These are phyloP conservation scores for Diacarnus erythraeanus DNA, from an alignment of 37 sponge, comb jelly and placozoan species.

Conservation along the genomic window DNA sequence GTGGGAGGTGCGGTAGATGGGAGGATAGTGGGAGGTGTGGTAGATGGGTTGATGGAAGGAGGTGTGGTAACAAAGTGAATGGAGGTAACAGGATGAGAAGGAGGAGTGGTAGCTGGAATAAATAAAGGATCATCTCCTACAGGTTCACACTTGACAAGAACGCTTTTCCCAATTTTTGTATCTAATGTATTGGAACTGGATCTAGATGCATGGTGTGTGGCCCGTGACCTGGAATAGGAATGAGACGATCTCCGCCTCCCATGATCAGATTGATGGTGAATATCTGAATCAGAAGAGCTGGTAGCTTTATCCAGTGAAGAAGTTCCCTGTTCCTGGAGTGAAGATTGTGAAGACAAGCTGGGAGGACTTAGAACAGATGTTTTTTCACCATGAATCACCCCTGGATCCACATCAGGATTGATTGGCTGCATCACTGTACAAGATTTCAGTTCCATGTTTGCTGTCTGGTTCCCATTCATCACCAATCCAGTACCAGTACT, in stretches of 20 bases:
- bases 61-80: too few species aligned
- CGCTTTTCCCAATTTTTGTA: not conserved
- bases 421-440: not conserved
- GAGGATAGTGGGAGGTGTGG: too few species aligned
- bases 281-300: not conserved
- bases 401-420: not conserved
- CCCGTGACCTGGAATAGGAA: not conserved
- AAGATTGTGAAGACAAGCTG: not conserved
- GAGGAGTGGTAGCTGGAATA: too few species aligned
- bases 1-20: too few species aligned
- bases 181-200: not conserved
- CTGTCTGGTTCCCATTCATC: constrained; percentile 13
- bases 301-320: not conserved
- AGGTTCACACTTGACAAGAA: not conserved
- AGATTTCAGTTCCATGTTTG: not conserved
- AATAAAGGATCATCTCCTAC: constrained; percentile 5
- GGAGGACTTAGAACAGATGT: not conserved
- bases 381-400: not conserved
- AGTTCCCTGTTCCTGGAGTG: not conserved
- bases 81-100: too few species aligned
- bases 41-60: too few species aligned
- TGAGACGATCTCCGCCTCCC: not conserved
- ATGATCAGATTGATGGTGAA: not conserved
- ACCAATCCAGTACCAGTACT: not conserved
- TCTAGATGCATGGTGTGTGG: not conserved